Conservation (phyloP, 2,797 vertebrate species). For the Hylomyscus alleni region DNA sequence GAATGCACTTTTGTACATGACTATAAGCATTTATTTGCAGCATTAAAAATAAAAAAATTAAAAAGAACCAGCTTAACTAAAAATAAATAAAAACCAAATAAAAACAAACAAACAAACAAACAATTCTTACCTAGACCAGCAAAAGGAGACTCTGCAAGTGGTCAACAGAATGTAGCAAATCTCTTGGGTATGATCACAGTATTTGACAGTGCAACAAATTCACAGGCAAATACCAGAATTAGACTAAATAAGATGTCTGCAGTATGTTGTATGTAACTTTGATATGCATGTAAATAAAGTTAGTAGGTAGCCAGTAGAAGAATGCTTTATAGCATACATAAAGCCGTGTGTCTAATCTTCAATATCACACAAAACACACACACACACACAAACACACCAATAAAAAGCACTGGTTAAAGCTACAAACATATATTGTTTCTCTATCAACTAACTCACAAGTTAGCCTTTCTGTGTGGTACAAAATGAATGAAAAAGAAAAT, state of each 20-base stretch:
- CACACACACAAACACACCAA: neutral
- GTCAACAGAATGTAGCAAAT: neutral
- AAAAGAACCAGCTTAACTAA: neutral
- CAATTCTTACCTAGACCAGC: neutral
- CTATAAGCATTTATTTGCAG: neutral
- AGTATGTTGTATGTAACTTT: neutral
- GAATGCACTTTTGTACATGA: neutral
- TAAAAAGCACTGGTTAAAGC: neutral
- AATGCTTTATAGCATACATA: neutral
- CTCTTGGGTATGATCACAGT: neutral
- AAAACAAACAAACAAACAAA: neutral
- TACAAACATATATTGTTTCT: neutral
- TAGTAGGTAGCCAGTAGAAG: neutral
- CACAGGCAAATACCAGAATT: neutral
- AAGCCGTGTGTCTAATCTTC: neutral
- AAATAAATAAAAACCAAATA: neutral
- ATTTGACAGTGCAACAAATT: neutral
- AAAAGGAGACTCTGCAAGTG: neutral
- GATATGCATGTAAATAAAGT: neutral
- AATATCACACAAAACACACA: neutral
- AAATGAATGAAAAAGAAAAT: neutral
- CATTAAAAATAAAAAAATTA: neutral
- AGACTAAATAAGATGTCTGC: neutral
- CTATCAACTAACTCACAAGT: conserved; percentile 24
- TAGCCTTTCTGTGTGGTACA: neutral